Conservation (phyloP, 2,888 invertebrate species). For the Hypolimnas misippus region DNA sequence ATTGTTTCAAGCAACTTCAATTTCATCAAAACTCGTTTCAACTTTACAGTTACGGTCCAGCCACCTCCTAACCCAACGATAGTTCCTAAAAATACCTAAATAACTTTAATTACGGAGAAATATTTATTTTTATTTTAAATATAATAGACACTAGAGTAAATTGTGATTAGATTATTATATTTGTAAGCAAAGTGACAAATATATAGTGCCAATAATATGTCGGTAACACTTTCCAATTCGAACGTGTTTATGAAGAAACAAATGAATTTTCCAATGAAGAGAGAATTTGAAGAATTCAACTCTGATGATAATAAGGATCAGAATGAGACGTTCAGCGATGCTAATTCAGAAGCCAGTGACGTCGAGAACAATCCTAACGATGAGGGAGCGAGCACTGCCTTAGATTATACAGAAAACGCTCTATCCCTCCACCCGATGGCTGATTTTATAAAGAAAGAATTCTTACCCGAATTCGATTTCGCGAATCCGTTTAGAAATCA, state of each 20-base stretch:
- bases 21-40: constrained; percentile 20
- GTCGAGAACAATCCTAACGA: constrained; percentile 68
- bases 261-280: constrained; percentile 76
- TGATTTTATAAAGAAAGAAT: constrained; percentile 80
- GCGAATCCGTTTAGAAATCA: constrained; percentile 75
- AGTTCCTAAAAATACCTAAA: constrained; percentile 84
- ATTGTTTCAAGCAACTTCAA: constrained; percentile 26
- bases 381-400: constrained; percentile 58
- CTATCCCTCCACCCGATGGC: constrained; percentile 73
- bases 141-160: constrained; percentile 63
- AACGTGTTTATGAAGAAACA: constrained; percentile 73
- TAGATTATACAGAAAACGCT: constrained; percentile 74
- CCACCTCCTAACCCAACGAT: constrained; percentile 83
- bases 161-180: constrained; percentile 55
- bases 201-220: constrained; percentile 64
- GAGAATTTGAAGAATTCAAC: constrained; percentile 71
- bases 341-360: constrained; percentile 74
- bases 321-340: constrained; percentile 72
- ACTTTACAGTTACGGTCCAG: constrained; percentile 63
- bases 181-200: constrained; percentile 57
- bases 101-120: constrained; percentile 74
- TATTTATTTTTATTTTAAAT: constrained; percentile 78
- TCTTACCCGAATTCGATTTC: constrained; percentile 76
- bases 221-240: constrained; percentile 71
- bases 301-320: constrained; percentile 65